phyloP scores from a whole-genome alignment of 1,140 invertebrate genomes.

The Chrysopa pallens region DNA sequence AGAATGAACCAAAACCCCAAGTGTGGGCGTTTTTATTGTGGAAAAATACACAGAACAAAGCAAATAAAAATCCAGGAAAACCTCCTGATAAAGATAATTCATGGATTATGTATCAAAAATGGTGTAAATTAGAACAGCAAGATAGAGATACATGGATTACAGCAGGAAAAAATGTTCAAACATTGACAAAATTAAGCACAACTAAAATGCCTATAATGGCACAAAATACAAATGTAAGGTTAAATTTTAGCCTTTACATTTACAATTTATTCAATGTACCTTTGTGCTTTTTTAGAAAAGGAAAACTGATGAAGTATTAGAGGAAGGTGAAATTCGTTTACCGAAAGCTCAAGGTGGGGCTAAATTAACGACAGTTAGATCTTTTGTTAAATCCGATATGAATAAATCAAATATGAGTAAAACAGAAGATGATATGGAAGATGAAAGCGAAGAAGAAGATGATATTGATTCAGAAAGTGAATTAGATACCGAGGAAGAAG shows the following conservation, averaged over 20 bases:
- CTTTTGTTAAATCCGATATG: constrained; percentile 5
- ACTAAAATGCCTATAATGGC: constrained; percentile 25
- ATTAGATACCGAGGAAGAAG: constrained; percentile 5
- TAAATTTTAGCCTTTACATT: no score
- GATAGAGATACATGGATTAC: constrained; percentile 56
- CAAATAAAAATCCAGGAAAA: constrained; percentile 10
- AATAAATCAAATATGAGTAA: not conserved
- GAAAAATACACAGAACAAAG: constrained; percentile 39
- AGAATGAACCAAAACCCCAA: constrained; percentile 59
- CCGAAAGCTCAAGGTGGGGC: not conserved
- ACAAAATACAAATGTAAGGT: constrained; percentile 9
- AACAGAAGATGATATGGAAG: not conserved
- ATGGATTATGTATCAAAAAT: constrained; percentile 64
- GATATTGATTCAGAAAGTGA: constrained; percentile 4
- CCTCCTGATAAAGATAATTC: constrained; percentile 35
- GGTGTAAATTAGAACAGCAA: constrained; percentile 55
- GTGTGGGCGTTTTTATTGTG: constrained; percentile 69
- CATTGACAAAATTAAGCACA: constrained; percentile 34
- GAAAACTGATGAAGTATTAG: not conserved
- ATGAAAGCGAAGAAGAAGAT: constrained; percentile 3
- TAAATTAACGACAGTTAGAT: constrained; percentile 10
- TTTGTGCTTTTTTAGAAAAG: not conserved
- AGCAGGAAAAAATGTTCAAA: constrained; percentile 55
- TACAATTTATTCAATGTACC: no score
- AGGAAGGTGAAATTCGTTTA: constrained; percentile 1